Evolutionary conservation across 2,113 vertebrate genomes (phyloP).

Genomic region (Brachyhypopomus occidentalis): DNA sequence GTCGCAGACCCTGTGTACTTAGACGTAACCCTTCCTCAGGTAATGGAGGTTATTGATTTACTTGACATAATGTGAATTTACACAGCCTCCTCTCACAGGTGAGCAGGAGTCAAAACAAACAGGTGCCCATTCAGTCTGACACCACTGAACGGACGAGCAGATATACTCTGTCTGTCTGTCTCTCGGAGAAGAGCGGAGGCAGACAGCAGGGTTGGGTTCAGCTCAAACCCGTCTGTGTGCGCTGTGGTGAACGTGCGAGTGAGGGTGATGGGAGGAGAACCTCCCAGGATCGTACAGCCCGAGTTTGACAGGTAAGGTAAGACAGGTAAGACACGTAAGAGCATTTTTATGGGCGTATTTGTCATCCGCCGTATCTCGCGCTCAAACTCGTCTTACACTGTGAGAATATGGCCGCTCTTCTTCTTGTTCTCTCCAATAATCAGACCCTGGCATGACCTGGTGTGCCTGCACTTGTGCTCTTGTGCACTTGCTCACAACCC

Average conservation of each 20-base stretch:
- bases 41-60: conserved; percentile 67
- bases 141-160: too few species aligned
- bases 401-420: neutral
- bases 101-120: too few species aligned
- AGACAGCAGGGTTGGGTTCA: neutral
- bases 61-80: conserved; percentile 31
- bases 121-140: too few species aligned
- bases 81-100: too few species aligned
- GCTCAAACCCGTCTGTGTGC: neutral
- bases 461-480: neutral
- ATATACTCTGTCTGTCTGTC: conserved; percentile 54
- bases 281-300: neutral
- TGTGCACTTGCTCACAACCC: too few species aligned
- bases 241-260: neutral
- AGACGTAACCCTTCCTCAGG: conserved; percentile 46
- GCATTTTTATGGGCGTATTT: neutral
- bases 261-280: neutral
- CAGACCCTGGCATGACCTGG: neutral
- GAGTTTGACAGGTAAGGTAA: neutral
- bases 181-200: neutral
- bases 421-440: neutral
- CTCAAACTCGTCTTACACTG: neutral
- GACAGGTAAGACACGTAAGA: neutral
- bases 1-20: conserved; percentile 49
- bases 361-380: neutral